Evolutionary conservation across 2,797 vertebrate genomes (phyloP), one percentile per base, ranked within the genome.

Genomic region (Pelodytes ibericus): DNA sequence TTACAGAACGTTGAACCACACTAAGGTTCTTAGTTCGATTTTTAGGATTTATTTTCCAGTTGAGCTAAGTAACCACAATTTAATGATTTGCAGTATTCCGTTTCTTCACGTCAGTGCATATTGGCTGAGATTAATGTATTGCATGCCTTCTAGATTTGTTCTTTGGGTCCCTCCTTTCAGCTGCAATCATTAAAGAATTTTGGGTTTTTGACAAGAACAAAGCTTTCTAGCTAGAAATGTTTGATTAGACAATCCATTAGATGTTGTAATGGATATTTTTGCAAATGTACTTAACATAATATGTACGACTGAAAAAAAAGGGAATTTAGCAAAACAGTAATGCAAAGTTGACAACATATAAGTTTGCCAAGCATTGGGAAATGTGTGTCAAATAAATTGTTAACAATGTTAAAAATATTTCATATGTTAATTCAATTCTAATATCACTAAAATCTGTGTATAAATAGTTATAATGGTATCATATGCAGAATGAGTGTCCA

Each of bases 81-180:
- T 26, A 53, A 61, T 53, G 53, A 67, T 22, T 72, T 63, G 39
- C 51, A 30, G 39, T 67, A 22, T 33, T 33, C 25, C 49, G 20
- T 65, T 26, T 36, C 33, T 29, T 72, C 53, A 49, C 24, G 36
- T 27, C 49, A 47, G 65, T 25, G 26, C 33, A 71, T 77, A 60
- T 71, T 75, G 73, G 73, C 73, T 39, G 41, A 60, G 39, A 26
- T 24, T 4, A 63, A 44, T 25, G 31, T 29, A 29, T 72, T 57
- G 68, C 56, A 67, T 24, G 63, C 56, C 31, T 72, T 26, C 39
- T 71, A 31, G 4, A 71, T n/a, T 27, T 36, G 1, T 65, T 61
- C 57, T 44, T 25, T 18, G 74, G 59, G 22, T 41, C 66, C 68
- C 70, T 60, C 70, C 75, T 72, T 72, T 72, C 61, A 53, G 62